A percentile compares a stretch with the other conserved stretches of the same genome.
Evolutionary conservation across 2,113 vertebrate species (phyloP).

Genomic region (Toxostoma redivivum): DNA sequence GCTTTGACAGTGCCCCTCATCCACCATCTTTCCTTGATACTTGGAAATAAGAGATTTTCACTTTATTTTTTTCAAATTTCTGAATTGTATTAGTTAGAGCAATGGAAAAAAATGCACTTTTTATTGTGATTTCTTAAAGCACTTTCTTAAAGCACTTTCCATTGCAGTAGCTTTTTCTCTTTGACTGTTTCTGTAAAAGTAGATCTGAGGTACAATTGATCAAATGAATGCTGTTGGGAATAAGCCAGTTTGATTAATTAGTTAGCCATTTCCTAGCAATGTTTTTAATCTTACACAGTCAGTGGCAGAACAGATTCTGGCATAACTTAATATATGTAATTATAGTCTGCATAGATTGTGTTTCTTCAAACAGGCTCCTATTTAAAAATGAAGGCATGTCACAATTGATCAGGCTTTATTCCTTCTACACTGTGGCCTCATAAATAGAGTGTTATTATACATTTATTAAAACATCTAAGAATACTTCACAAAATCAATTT

Average conservation of each 20-base stretch:
- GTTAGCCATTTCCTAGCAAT: neutral
- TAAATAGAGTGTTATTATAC: neutral
- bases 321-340: neutral
- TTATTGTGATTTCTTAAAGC: neutral
- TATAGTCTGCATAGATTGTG: neutral
- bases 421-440: neutral
- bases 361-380: neutral
- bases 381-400: neutral
- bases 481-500: neutral
- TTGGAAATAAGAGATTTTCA: neutral
- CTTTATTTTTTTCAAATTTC: neutral
- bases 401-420: slow-evolving; percentile 19
- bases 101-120: neutral
- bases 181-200: neutral
- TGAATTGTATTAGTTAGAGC: rapidly evolving
- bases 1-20: neutral
- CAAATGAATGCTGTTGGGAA: neutral
- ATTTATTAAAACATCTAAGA: slow-evolving; percentile 14
- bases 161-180: neutral
- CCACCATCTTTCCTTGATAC: neutral
- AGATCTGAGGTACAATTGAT: neutral
- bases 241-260: neutral
- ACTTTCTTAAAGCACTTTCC: neutral
- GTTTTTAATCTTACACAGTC: neutral
- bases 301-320: neutral